Base-by-base conservation (phyloP, 2,113 vertebrate species). In the Ctenomys sociabilis region DNA sequence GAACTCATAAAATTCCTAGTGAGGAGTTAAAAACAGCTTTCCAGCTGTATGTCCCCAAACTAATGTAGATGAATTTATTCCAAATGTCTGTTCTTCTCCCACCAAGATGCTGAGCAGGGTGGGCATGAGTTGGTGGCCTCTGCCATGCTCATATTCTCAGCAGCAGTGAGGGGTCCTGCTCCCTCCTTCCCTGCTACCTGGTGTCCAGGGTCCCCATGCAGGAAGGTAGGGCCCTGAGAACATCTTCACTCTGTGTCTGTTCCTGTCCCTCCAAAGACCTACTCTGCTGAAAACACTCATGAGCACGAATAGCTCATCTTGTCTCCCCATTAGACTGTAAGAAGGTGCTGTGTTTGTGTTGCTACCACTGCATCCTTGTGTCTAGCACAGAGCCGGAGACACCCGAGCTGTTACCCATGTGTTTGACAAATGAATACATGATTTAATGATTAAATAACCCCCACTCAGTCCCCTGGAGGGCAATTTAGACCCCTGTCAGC, bases 211-310 rank as follows among this genome's bases (percentile, higher is more conserved):
- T 30, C 43, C 30, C 13, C 21, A 35, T 30, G n/a, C 83, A 59
- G 28, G 68, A 64, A 2, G 7, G 35, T 11, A 66, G 61, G 17
- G 37, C 43, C 8, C 3, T 8, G 24, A 54, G 10, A 19, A 9
- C 0, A 4, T 59, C 32, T 32, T 49, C 26, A 8, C 4, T 13
- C 14, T 19, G 7, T 2, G 3, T 28, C 35, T 32, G 0, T 17
- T 37, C 28, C 61, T 80, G 37, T 68, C 63, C n/a, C 17, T 75
- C 3, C 0, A 49, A 40, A 30, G 68, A 37, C 13, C 28, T 17
- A 32, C 7, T 35, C 52, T 37, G 30, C 94, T 83, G 28, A 13
- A n/a, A 21, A 80, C 32, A 5, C 13, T 64, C 72, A 10, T 40
- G 10, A 13, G 4, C n/a, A 9, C 30, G 35, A 66, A 26, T 32